phyloP scores from a whole-genome alignment of 2,888 invertebrate genomes.

The Drosophila tanythrix region DNA sequence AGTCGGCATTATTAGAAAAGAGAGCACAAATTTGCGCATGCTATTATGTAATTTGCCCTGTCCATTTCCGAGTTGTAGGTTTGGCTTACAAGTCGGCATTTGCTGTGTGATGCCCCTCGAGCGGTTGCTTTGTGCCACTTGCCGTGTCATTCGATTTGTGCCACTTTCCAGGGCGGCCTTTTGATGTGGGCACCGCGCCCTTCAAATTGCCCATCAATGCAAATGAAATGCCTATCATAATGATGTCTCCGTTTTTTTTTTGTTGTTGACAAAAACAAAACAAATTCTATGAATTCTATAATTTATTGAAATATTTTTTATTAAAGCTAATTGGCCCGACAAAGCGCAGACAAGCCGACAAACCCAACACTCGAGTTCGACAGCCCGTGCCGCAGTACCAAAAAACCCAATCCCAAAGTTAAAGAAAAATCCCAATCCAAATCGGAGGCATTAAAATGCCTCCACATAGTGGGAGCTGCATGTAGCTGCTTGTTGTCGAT shows the following conservation, averaged over 20 bases:
- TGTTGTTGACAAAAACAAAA: conserved; percentile 16
- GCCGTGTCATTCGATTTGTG: conserved; percentile 71
- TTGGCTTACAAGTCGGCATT: conserved; percentile 28
- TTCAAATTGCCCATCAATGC: conserved; percentile 62
- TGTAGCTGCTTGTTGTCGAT: conserved; percentile 6
- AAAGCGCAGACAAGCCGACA: conserved; percentile 26
- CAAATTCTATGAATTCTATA: conserved; percentile 38
- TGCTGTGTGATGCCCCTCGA: conserved; percentile 28
- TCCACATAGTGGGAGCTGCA: conserved; percentile 54
- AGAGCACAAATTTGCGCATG: conserved; percentile 60
- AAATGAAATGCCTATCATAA: conserved; percentile 53
- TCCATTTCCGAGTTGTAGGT: conserved; percentile 17
- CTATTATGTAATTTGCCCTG: conserved; percentile 80
- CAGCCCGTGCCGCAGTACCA: conserved; percentile 50
- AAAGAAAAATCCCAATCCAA: conserved; percentile 1
- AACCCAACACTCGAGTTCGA: conserved; percentile 3
- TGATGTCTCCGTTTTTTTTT: conserved; percentile 30
- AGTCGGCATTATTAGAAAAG: conserved; percentile 19
- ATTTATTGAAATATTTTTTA: conserved; percentile 72
- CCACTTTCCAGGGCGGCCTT: conserved; percentile 66
- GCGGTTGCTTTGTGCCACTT: conserved; percentile 59
- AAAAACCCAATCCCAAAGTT: neutral
- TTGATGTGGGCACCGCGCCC: conserved; percentile 53
- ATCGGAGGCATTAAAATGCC: conserved; percentile 66
- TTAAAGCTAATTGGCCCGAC: conserved; percentile 74